A percentile compares a stretch with the other conserved stretches of the same genome.
These are phyloP conservation scores for Podargus strigoides DNA, from an alignment of 2,797 vertebrate species.

Conservation along the genomic window DNA sequence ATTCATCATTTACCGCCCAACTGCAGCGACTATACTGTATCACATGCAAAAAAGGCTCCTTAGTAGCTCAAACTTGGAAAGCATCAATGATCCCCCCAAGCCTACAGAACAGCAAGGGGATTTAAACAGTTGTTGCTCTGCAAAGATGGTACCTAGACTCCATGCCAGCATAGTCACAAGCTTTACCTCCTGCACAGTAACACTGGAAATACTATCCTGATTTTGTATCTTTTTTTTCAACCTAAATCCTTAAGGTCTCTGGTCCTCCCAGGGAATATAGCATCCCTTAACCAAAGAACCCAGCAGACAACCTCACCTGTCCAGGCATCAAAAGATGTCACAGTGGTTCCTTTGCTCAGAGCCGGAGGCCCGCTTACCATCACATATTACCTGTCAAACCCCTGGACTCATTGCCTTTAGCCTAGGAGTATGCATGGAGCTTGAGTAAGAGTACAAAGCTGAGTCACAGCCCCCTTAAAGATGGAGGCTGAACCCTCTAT, in stretches of 20 bases:
- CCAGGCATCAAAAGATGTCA: not conserved
- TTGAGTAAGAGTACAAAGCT: not conserved
- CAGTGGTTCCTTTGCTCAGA: not conserved
- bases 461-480: not conserved
- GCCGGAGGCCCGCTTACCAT: not conserved
- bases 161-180: not conserved
- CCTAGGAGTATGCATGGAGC: not conserved
- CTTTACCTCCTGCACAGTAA: not conserved
- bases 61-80: not conserved
- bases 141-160: not conserved
- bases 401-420: not conserved
- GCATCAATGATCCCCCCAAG: not conserved
- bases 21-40: not conserved
- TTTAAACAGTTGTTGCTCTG: not conserved
- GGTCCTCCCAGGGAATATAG: not conserved
- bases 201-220: not conserved
- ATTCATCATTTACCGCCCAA: not conserved
- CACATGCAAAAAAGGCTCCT: not conserved
- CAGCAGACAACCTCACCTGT: not conserved
- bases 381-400: not conserved
- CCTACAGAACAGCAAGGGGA: not conserved
- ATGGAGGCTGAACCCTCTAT: not conserved
- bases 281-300: not conserved
- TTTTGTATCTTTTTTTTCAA: not conserved
- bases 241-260: not conserved